A percentile compares a stretch with the other conserved stretches of the same genome.
phyloP scores from a whole-genome alignment of 2,888 invertebrate species.

The Cerastis rubricosa region DNA sequence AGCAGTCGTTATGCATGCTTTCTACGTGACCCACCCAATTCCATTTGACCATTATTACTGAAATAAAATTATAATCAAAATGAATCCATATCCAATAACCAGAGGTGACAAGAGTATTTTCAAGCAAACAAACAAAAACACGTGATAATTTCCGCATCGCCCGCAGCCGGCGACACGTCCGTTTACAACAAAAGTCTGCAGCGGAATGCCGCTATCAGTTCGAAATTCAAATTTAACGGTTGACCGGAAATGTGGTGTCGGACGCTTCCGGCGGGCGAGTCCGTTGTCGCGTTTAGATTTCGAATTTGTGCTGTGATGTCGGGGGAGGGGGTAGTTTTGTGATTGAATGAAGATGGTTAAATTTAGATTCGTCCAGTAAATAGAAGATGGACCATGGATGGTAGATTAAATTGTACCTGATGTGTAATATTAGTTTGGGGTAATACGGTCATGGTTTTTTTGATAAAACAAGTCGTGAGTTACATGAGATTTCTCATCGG shows the following conservation, averaged over 20 bases:
- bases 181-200: constrained; percentile 80
- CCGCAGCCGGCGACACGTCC: constrained; percentile 75
- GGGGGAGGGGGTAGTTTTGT: constrained; percentile 19
- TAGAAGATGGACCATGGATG: not conserved
- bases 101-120: constrained; percentile 35
- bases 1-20: not conserved
- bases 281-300: constrained; percentile 71
- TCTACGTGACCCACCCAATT: not conserved
- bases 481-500: too few species aligned
- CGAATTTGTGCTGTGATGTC: constrained; percentile 55
- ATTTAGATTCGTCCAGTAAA: constrained; percentile 10
- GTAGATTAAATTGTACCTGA: not conserved
- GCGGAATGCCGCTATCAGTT: constrained; percentile 83
- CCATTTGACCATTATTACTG: not conserved
- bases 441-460: not conserved
- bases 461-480: not conserved
- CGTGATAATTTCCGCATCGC: constrained; percentile 78
- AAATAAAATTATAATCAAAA: not conserved
- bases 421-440: not conserved
- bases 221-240: constrained; percentile 88
- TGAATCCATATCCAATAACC: constrained; percentile 4
- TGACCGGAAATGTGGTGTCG: constrained; percentile 87
- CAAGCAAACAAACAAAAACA: constrained; percentile 51
- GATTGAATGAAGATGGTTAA: constrained; percentile 8
- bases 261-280: constrained; percentile 77